Conservation (phyloP, 2,113 vertebrate genomes). For the Calyptomena viridis region DNA sequence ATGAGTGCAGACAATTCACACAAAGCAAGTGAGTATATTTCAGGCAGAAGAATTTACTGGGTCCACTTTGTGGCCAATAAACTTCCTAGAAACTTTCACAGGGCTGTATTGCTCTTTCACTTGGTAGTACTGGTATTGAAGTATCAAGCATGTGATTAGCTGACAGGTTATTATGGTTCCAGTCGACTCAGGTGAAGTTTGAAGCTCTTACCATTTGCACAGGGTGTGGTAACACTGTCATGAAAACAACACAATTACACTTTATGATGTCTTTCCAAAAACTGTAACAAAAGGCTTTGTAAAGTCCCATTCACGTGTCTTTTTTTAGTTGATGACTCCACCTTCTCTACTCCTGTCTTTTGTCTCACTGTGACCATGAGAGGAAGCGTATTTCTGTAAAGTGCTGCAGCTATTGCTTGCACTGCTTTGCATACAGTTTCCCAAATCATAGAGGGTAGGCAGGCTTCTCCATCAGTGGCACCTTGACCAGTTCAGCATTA, state of each 20-base stretch:
- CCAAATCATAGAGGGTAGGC: neutral
- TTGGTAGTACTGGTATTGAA: neutral
- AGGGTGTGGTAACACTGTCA: constrained; percentile 19
- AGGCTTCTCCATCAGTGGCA: neutral
- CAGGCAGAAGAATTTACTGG: neutral
- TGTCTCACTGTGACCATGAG: constrained; percentile 13
- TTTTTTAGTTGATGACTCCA: neutral
- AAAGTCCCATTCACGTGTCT: neutral
- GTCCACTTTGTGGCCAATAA: neutral
- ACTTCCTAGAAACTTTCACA: constrained; percentile 2
- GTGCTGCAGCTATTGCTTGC: neutral
- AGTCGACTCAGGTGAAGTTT: constrained; percentile 7
- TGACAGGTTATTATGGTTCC: constrained; percentile 31
- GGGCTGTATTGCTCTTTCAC: neutral
- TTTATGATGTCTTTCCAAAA: neutral
- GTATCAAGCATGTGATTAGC: neutral
- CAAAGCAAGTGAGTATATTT: neutral
- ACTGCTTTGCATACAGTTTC: neutral
- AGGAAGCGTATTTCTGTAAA: neutral
- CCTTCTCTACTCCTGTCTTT: neutral
- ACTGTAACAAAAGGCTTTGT: constrained; percentile 19
- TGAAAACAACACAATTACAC: neutral
- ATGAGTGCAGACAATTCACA: neutral
- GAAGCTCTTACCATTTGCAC: neutral
- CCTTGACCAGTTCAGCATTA: neutral